Evolutionary conservation across 92 coral and sea anemone species (phyloP).

Genomic region (Epizoanthus fatuus): DNA sequence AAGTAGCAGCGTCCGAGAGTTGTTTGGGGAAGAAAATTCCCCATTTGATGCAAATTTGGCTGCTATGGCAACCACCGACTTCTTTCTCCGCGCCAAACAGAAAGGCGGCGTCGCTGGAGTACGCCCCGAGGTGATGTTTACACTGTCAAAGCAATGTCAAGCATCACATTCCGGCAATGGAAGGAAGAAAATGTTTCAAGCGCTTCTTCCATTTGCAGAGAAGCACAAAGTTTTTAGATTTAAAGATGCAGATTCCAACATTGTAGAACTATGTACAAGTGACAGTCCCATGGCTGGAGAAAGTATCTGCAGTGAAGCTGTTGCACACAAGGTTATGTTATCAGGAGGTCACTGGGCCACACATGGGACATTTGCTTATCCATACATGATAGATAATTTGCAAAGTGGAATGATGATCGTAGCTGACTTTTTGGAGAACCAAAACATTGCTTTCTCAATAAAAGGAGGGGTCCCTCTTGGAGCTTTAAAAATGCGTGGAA

Average conservation of each 20-base stretch:
- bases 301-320: slow-evolving; percentile 54
- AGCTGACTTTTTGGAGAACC: slow-evolving; percentile 37
- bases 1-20: slow-evolving; percentile 31
- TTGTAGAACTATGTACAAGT: slow-evolving; percentile 60
- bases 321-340: slow-evolving; percentile 55
- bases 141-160: not conserved
- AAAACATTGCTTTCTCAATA: slow-evolving; percentile 41
- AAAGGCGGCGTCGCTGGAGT: slow-evolving; percentile 59
- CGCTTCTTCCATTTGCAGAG: slow-evolving; percentile 70
- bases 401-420: slow-evolving; percentile 42
- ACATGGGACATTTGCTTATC: slow-evolving; percentile 73
- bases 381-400: slow-evolving; percentile 56
- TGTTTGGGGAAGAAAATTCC: slow-evolving; percentile 7
- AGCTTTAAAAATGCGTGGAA: slow-evolving; percentile 66
- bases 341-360: slow-evolving; percentile 65
- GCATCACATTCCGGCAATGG: not conserved
- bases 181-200: slow-evolving; percentile 13
- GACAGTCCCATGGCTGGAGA: slow-evolving; percentile 71
- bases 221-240: slow-evolving; percentile 71
- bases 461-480: slow-evolving; percentile 67
- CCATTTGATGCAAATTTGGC: slow-evolving; percentile 61
- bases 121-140: slow-evolving; percentile 61
- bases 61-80: slow-evolving; percentile 56
- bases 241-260: slow-evolving; percentile 49
- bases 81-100: slow-evolving; percentile 69